phyloP scores from a whole-genome alignment of 2,113 vertebrate genomes.

The Nothocercus julius region DNA sequence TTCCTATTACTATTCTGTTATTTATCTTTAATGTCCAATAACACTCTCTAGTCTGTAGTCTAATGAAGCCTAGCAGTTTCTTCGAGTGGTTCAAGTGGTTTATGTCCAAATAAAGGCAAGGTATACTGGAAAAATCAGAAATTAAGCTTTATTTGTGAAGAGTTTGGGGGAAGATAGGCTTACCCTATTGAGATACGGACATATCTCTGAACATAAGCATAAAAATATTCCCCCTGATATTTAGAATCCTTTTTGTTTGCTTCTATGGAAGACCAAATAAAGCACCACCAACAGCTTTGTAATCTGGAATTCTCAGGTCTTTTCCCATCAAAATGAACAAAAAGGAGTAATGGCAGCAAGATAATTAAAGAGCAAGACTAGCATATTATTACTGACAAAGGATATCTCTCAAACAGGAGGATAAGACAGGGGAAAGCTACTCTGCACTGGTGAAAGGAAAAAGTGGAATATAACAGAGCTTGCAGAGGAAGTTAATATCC shows the following conservation, averaged over 20 bases:
- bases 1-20: not conserved
- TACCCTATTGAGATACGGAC: not conserved
- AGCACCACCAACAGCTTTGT: not conserved
- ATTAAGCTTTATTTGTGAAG: not conserved
- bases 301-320: constrained; percentile 15
- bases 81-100: not conserved
- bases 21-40: not conserved
- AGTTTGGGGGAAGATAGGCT: not conserved
- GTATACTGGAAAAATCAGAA: not conserved
- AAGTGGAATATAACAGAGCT: not conserved
- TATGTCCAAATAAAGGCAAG: not conserved
- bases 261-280: constrained; percentile 12
- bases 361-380: not conserved
- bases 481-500: constrained; percentile 35
- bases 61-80: not conserved
- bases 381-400: not conserved
- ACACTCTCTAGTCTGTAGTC: not conserved
- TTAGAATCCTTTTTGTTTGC: not conserved
- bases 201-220: not conserved
- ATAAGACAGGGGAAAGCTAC: not conserved
- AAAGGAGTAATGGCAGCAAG: not conserved
- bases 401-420: not conserved
- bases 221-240: constrained; percentile 3
- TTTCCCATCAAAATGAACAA: constrained; percentile 26
- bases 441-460: not conserved